Percentiles rank a stretch among this genome's conserved stretches.
Conservation (phyloP, 2,888 invertebrate genomes). For the Harpalus rubripes region DNA sequence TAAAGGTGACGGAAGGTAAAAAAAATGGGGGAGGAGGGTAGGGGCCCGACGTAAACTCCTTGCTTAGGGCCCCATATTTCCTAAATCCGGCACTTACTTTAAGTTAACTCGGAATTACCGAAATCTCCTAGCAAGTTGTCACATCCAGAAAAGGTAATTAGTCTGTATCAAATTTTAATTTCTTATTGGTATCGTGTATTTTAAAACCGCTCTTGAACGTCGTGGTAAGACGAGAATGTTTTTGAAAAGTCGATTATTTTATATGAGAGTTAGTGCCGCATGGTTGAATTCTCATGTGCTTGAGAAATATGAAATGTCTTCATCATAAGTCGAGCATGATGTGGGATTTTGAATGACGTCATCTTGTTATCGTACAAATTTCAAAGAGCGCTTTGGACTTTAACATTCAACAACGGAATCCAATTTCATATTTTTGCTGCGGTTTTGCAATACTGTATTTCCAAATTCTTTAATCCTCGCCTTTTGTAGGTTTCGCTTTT, state of each 20-base stretch:
- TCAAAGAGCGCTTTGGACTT: constrained; percentile 16
- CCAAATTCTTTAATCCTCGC: constrained; percentile 22
- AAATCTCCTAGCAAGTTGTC: no score
- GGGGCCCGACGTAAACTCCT: no score
- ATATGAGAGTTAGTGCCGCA: constrained; percentile 12
- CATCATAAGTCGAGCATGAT: constrained; percentile 16
- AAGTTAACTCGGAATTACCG: no score
- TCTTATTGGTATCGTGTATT: no score
- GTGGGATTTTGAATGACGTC: constrained; percentile 38
- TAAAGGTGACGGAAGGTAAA: no score
- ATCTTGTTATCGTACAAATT: constrained; percentile 35
- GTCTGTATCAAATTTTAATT: no score
- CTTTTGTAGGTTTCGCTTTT: background rate
- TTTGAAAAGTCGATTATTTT: constrained; percentile 1
- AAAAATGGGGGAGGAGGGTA: no score
- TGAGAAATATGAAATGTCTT: constrained; percentile 23
- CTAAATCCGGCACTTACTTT: no score
- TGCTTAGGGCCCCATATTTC: no score
- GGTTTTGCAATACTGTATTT: constrained; percentile 21
- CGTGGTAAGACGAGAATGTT: constrained; percentile 10
- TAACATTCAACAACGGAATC: constrained; percentile 21
- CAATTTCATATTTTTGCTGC: constrained; percentile 23
- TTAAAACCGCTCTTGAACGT: background rate
- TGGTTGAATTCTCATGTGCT: constrained; percentile 13
- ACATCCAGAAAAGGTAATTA: no score